Percentiles rank a stretch among this genome's conserved stretches.
Evolutionary conservation across 53 echinoderm and acorn worm genomes (phyloP).

Genomic region (Astropecten irregularis): DNA sequence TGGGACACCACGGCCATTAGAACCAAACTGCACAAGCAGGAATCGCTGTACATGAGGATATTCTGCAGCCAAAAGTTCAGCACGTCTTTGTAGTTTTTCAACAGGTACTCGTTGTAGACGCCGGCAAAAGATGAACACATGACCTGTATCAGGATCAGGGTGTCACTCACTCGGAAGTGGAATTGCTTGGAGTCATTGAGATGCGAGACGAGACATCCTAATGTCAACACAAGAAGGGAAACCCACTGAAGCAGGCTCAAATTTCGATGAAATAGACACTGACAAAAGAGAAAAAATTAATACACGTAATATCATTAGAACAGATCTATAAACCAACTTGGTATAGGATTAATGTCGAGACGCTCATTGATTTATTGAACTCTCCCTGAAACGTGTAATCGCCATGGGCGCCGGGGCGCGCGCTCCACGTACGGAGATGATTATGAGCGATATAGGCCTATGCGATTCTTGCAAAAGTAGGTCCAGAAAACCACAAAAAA

Average conservation of each 20-base stretch:
- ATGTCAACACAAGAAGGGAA: slow-evolving; percentile 75
- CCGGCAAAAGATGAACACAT: slow-evolving; percentile 83
- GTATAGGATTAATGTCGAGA: no score
- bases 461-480: no score
- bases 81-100: slow-evolving; percentile 58
- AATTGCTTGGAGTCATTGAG: slow-evolving; percentile 37
- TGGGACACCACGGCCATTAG: slow-evolving; percentile 13
- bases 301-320: no score
- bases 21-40: slow-evolving; percentile 64
- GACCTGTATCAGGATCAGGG: slow-evolving; percentile 76
- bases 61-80: slow-evolving; percentile 95
- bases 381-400: no score
- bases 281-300: neutral
- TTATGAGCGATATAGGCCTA: no score
- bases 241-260: slow-evolving; percentile 83
- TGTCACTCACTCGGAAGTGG: slow-evolving; percentile 1
- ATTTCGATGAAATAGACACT: slow-evolving; percentile 73
- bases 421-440: no score
- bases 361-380: no score
- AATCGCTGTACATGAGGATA: slow-evolving; percentile 83
- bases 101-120: slow-evolving; percentile 89
- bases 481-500: no score
- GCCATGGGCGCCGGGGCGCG: no score
- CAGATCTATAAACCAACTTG: no score
- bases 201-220: slow-evolving; percentile 83